Evolutionary conservation across 2,888 invertebrate species (phyloP), one percentile per base, ranked within the genome.

Genomic region (Meiosimyza decipiens): DNA sequence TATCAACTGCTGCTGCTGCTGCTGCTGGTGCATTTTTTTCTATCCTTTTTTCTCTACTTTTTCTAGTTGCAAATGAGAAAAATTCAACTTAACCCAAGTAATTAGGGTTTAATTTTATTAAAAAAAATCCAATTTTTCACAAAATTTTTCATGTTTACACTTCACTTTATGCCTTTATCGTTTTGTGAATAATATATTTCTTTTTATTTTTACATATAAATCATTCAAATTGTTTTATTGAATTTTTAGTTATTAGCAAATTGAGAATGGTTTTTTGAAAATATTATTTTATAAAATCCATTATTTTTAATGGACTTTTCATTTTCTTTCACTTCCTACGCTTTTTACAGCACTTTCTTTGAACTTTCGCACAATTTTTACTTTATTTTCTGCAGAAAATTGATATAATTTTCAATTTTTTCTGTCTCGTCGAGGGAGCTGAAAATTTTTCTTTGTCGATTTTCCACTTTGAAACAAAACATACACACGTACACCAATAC

Each of bases 381-480:
- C 28, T 66, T 69, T 52, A 18, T 68, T 54, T 57, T 52, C 51
- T 68, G 72, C 33, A 52, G 18, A 62, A 62, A 68, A 15, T 57
- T 57, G 40, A 12, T 64, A 57, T 64, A 71, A 57, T 55, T 64
- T 64, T 64, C 57, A 67, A 75, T 75, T 77, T 72, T 77, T 77
- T 77, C 72, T 72, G 71, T 77, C 74, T 74, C 76, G 75, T 73
- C 75, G 71, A 55, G 66, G 73, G 71, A 75, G 69, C 60, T 72
- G 74, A 77, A 75, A 75, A 69, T 68, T 73, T 73, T 73, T 74
- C 74, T 75, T 75, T 77, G 75, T 77, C 77, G 73, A 77, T 77
- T 73, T 73, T 67, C 66, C 60, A 60, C 69, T 71, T 71, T 65
- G 71, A 71, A 72, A 74, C 67, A 71, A 72, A 63, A 69, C 74